A percentile compares a stretch with the other conserved stretches of the same genome.
phyloP scores from a whole-genome alignment of 2,797 vertebrate species.

The Myotis planiceps region DNA sequence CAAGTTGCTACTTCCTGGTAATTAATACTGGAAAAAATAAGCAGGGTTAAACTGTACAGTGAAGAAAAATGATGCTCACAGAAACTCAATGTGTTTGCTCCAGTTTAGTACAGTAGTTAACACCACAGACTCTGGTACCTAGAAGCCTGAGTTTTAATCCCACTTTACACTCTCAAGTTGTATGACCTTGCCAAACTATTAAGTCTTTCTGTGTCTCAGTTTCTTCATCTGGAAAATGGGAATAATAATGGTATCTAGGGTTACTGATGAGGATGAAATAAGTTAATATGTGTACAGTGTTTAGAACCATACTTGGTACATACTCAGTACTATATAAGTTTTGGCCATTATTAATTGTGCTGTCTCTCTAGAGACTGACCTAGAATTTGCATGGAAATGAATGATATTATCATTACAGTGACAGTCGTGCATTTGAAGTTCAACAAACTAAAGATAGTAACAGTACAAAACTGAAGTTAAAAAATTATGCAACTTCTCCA shows the following conservation, averaged over 20 bases:
- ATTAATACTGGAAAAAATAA: slow-evolving; percentile 41
- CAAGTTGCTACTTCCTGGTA: not conserved
- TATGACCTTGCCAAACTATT: slow-evolving; percentile 11
- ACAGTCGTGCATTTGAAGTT: not conserved
- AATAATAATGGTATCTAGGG: not conserved
- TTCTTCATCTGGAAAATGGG: slow-evolving; percentile 1
- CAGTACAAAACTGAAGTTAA: not conserved
- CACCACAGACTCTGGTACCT: not conserved
- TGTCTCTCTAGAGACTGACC: not conserved
- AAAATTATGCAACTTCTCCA: not conserved
- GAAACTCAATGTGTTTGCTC: not conserved
- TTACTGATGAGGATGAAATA: not conserved
- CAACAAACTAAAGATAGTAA: slow-evolving; percentile 39
- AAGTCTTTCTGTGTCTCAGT: not conserved
- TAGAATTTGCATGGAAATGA: slow-evolving; percentile 38
- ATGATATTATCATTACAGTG: not conserved
- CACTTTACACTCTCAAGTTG: not conserved
- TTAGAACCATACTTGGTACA: not conserved
- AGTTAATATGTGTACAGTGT: not conserved
- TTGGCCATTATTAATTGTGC: not conserved
- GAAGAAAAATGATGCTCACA: not conserved
- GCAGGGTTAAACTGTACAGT: not conserved
- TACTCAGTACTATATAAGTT: not conserved
- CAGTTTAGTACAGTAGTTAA: not conserved
- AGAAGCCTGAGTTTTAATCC: slow-evolving; percentile 10